Conservation (phyloP, 2,797 vertebrate genomes). For the Ptychadena robeensis region DNA sequence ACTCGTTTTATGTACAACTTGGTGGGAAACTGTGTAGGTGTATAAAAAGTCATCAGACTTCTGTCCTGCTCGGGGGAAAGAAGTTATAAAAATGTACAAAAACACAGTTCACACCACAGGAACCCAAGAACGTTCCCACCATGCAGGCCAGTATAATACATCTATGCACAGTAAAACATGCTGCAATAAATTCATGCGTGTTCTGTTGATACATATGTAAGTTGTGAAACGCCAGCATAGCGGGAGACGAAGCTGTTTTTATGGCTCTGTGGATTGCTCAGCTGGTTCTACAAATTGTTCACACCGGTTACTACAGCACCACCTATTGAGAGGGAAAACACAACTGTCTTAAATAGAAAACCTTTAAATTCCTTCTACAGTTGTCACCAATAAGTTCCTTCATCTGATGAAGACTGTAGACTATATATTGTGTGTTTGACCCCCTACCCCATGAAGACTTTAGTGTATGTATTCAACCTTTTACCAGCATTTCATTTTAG, state of each 20-base stretch:
- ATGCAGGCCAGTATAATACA: constrained; percentile 42
- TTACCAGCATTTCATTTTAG: background rate
- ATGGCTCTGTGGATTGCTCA: constrained; percentile 52
- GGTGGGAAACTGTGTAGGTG: background rate
- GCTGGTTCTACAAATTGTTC: constrained; percentile 46
- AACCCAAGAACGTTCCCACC: constrained; percentile 25
- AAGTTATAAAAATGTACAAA: constrained; percentile 34
- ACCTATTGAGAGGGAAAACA: constrained; percentile 56
- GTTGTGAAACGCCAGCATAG: constrained; percentile 39
- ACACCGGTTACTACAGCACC: constrained; percentile 55
- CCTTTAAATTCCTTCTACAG: constrained; percentile 47
- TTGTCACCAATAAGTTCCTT: constrained; percentile 10
- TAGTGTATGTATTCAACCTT: background rate
- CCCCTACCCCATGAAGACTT: background rate
- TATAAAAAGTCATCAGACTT: background rate
- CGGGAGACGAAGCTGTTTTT: constrained; percentile 34
- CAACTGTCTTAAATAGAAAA: constrained; percentile 44
- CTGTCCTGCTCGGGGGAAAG: background rate
- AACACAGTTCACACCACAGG: constrained; percentile 22
- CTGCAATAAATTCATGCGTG: constrained; percentile 37
- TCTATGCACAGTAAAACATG: constrained; percentile 48
- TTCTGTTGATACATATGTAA: constrained; percentile 55
- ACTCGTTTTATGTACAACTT: background rate
- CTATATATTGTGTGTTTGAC: constrained; percentile 27
- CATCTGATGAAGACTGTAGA: background rate